phyloP scores from a whole-genome alignment of 37 sponge, comb jelly and placozoan species.

The Crambe crambe region DNA sequence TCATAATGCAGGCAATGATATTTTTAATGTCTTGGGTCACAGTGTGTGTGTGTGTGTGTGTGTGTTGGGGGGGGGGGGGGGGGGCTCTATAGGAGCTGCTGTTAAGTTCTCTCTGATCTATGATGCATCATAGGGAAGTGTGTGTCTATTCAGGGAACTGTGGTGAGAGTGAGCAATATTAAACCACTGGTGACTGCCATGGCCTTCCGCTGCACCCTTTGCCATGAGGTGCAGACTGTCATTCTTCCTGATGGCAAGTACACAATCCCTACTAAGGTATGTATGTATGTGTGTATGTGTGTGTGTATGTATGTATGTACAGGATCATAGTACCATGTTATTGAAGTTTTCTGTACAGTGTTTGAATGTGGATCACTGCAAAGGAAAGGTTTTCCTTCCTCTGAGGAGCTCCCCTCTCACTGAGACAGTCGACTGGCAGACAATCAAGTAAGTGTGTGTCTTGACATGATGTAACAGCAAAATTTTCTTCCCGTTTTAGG shows the following conservation, averaged over 20 bases:
- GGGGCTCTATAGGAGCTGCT: not conserved
- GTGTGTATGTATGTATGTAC: not conserved
- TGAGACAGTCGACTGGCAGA: conserved; percentile 87
- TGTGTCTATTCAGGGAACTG: conserved; percentile 90
- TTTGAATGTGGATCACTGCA: conserved; percentile 56
- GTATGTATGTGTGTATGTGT: not conserved
- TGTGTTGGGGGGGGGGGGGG: too few species aligned
- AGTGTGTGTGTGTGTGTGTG: conserved; percentile 5
- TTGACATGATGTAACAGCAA: not conserved
- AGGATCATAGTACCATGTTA: not conserved
- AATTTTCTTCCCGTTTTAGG: conserved; percentile 9
- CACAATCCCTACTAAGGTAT: conserved; percentile 77
- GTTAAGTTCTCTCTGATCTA: not conserved
- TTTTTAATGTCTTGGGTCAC: too few species aligned
- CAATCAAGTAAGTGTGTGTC: conserved; percentile 48
- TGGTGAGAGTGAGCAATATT: conserved; percentile 87
- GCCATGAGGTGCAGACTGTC: conserved; percentile 57
- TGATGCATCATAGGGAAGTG: conserved; percentile 58
- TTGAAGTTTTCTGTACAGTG: conserved; percentile 43
- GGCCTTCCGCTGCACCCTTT: conserved; percentile 84
- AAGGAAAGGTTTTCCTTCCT: conserved; percentile 64
- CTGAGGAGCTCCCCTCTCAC: conserved; percentile 76
- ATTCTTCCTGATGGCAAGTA: conserved; percentile 91
- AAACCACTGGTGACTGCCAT: conserved; percentile 89
- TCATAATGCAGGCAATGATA: not conserved